These are phyloP conservation scores for Gibbula magus DNA, from an alignment of 2,888 invertebrate species.

Conservation along the genomic window DNA sequence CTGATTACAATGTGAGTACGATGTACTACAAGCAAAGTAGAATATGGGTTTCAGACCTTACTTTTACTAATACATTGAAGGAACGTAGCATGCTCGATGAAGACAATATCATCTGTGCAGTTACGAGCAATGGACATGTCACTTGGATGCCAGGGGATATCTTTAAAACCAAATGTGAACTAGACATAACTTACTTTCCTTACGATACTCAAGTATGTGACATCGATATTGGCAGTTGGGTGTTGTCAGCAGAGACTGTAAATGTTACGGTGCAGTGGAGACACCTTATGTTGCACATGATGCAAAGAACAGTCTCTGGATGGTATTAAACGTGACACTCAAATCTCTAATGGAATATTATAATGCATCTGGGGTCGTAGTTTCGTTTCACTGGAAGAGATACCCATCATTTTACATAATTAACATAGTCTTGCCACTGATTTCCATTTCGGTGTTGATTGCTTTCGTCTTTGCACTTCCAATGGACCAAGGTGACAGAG, in stretches of 20 bases:
- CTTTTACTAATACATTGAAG: background rate
- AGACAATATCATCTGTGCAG: background rate
- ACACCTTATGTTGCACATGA: no score
- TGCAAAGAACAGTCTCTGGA: no score
- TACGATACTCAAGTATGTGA: background rate
- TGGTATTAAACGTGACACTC: no score
- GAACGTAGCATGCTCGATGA: background rate
- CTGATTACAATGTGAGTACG: background rate
- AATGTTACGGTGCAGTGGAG: background rate
- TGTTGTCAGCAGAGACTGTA: background rate
- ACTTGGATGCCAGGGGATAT: background rate
- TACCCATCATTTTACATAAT: background rate
- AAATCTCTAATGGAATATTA: no score
- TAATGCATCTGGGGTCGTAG: no score
- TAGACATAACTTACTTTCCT: background rate
- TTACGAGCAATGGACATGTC: background rate
- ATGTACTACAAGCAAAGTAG: background rate
- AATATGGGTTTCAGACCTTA: background rate
- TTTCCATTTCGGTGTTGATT: constrained; percentile 32
- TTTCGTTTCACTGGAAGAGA: background rate
- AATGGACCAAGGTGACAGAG: constrained; percentile 37
- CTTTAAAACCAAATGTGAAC: background rate
- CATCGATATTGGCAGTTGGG: background rate
- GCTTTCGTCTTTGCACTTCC: constrained; percentile 40
- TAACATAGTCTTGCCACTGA: background rate